Evolutionary conservation across 2,797 vertebrate species (phyloP).

Genomic region (Lepus townsendii): DNA sequence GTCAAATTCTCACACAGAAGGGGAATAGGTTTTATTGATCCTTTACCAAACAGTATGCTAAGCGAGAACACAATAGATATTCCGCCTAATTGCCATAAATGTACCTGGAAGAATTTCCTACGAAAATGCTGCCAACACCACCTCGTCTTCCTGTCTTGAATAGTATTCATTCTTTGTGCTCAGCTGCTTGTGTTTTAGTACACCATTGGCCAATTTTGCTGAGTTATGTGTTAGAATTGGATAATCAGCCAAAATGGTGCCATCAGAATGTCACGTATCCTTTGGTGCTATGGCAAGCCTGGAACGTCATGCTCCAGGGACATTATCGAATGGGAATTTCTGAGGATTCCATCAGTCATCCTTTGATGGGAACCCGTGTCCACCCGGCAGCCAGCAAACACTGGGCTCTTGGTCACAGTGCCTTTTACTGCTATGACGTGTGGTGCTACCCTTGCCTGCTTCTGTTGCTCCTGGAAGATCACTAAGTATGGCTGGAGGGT

Average conservation of each 20-base stretch:
- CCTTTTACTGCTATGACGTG: neutral
- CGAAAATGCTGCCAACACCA: neutral
- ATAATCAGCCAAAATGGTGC: conserved; percentile 25
- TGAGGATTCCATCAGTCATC: neutral
- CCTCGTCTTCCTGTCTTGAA: conserved; percentile 34
- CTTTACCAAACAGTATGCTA: conserved; percentile 46
- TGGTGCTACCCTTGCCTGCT: neutral
- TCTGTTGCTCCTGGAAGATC: neutral
- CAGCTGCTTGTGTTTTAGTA: neutral
- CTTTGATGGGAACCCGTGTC: neutral
- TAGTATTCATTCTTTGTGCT: conserved; percentile 45
- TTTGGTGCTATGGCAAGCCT: neutral
- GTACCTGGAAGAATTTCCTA: conserved; percentile 7
- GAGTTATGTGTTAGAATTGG: conserved; percentile 33
- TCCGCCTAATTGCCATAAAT: conserved; percentile 49
- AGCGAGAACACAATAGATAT: neutral
- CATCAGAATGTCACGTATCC: neutral
- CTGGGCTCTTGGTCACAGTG: neutral
- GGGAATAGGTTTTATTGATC: conserved; percentile 38
- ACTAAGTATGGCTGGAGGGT: neutral
- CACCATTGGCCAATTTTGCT: neutral
- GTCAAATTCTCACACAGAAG: conserved; percentile 31
- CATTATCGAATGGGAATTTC: neutral
- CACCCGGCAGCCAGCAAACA: neutral
- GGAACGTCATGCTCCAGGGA: neutral